Conservation (phyloP, 2,888 invertebrate species). For the Hypsopygia costalis region DNA sequence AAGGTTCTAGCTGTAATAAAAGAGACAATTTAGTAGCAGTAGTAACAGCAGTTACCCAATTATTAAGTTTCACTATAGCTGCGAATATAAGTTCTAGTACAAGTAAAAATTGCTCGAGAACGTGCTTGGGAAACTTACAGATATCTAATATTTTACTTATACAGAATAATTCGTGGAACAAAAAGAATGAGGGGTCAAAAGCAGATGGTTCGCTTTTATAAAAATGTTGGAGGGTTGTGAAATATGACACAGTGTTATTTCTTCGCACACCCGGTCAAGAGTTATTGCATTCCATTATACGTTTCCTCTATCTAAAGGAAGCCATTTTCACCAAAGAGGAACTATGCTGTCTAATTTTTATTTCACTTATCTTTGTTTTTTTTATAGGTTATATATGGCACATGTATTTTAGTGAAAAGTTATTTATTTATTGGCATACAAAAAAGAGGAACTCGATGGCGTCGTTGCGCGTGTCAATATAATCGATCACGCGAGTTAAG, state of each 20-base stretch:
- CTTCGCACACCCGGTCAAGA: slow-evolving; percentile 81
- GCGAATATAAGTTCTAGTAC: slow-evolving; percentile 21
- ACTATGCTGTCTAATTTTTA: slow-evolving; percentile 75
- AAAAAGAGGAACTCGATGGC: no score
- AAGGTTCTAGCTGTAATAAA: no score
- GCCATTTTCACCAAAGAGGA: slow-evolving; percentile 76
- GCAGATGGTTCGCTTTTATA: slow-evolving; percentile 80
- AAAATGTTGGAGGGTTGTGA: slow-evolving; percentile 80
- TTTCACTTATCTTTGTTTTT: slow-evolving; percentile 62
- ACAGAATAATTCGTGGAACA: slow-evolving; percentile 76
- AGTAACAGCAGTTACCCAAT: slow-evolving; percentile 8
- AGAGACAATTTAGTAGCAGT: no score
- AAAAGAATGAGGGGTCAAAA: slow-evolving; percentile 80
- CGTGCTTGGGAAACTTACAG: slow-evolving; percentile 47
- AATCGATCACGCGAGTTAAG: no score
- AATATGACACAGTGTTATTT: slow-evolving; percentile 81
- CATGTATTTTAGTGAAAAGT: background rate
- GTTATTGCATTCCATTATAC: slow-evolving; percentile 81
- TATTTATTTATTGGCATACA: no score
- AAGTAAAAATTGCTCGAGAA: slow-evolving; percentile 37
- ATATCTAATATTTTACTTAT: slow-evolving; percentile 66
- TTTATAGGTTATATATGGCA: slow-evolving; percentile 36
- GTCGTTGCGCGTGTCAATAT: no score
- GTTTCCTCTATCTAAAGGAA: slow-evolving; percentile 79
- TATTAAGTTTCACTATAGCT: slow-evolving; percentile 13